A percentile compares a stretch with the other conserved stretches of the same genome.
phyloP scores from a whole-genome alignment of 2,113 vertebrate species.

The Orycteropus afer region DNA sequence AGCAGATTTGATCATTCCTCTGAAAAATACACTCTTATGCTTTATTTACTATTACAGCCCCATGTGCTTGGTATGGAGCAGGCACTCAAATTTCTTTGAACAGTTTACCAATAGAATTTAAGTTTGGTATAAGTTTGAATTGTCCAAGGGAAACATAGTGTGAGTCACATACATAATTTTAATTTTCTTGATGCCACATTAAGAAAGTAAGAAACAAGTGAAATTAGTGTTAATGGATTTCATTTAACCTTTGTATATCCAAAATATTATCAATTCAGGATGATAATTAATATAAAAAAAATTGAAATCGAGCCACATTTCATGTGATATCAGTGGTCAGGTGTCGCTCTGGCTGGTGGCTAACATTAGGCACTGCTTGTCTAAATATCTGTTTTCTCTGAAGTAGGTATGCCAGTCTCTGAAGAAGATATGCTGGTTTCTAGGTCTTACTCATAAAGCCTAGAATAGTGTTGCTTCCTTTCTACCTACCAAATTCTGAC shows the following conservation, averaged over 20 bases:
- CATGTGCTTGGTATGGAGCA: neutral
- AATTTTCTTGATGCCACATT: neutral
- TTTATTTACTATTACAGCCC: neutral
- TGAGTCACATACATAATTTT: neutral
- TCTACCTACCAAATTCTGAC: neutral
- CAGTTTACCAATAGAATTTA: constrained; percentile 43
- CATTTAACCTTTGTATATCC: neutral
- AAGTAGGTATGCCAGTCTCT: too few species aligned
- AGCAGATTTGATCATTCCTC: neutral
- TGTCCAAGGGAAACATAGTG: neutral
- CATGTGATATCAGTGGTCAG: neutral
- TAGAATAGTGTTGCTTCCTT: neutral
- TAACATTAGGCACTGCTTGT: neutral
- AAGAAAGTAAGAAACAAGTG: neutral
- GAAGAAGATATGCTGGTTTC: neutral
- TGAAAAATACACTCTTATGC: neutral
- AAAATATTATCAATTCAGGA: neutral
- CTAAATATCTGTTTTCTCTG: neutral
- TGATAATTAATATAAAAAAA: neutral
- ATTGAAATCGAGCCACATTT: neutral
- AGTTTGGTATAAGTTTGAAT: neutral
- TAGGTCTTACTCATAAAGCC: neutral
- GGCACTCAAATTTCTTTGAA: constrained; percentile 8
- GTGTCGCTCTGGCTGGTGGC: neutral
- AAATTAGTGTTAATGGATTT: constrained; percentile 25